A percentile compares a stretch with the other conserved stretches of the same genome.
These are phyloP conservation scores for Panzeria rudis DNA, from an alignment of 2,888 invertebrate species.

Conservation along the genomic window DNA sequence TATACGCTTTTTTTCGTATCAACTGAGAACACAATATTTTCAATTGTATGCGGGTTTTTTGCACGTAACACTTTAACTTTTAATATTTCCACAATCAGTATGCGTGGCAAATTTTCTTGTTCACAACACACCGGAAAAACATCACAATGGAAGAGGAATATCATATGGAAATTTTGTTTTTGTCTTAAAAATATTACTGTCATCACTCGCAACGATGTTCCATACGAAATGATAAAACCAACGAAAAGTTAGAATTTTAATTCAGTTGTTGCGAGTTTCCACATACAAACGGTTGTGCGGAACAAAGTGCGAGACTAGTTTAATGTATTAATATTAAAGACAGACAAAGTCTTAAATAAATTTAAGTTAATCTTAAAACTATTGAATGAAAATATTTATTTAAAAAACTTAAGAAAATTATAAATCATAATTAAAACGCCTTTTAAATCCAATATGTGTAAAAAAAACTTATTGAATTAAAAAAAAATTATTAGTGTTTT, in stretches of 20 bases:
- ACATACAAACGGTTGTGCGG: slow-evolving; percentile 75
- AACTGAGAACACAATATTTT: slow-evolving; percentile 5
- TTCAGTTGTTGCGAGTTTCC: slow-evolving; percentile 81
- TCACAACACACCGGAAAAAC: slow-evolving; percentile 33
- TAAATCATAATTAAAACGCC: background rate
- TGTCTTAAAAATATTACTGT: background rate
- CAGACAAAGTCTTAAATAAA: background rate
- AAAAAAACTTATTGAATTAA: background rate
- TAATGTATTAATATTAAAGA: background rate
- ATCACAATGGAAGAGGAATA: slow-evolving; percentile 5
- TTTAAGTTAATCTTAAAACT: background rate
- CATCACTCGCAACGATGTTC: slow-evolving; percentile 11
- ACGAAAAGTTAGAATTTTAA: slow-evolving; percentile 80
- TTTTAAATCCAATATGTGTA: background rate
- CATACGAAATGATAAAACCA: slow-evolving; percentile 78
- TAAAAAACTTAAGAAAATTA: too few species aligned
- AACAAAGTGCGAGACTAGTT: background rate
- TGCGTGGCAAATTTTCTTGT: slow-evolving; percentile 51
- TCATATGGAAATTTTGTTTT: slow-evolving; percentile 31
- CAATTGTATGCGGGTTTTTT: background rate
- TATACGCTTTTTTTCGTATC: background rate
- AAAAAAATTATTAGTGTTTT: background rate
- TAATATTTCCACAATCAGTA: slow-evolving; percentile 28
- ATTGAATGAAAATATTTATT: background rate
- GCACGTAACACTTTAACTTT: background rate